Base-by-base conservation (phyloP, 2,113 vertebrate genomes). In the Ascaphus truei region DNA sequence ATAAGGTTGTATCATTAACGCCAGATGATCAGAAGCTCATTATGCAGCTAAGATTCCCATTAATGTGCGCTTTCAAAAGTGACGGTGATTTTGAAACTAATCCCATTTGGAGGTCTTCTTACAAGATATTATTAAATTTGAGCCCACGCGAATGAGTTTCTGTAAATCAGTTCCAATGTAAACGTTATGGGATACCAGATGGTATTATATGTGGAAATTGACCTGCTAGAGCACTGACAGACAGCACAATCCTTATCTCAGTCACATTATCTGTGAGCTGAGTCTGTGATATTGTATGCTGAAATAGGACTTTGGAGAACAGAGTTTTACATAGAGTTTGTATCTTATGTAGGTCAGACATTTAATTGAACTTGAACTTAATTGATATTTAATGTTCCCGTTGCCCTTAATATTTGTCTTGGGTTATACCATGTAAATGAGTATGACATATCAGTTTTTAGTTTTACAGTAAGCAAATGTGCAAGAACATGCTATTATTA, bases 41-140 rank as follows among this genome's bases (percentile, higher is more conserved):
- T 68, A 50, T 50, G 12, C 55, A 26, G 43, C 55, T 27, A 68
- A 59, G 22, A 18, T 50, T 59, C 53, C 66, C 48, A 48, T 68
- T 68, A 50, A 58, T 50, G 30, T 41, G 55, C 45, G 43, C 26
- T 68, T 67, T 68, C 55, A 4, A 33, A 58, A 45, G 20, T 68
- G 66, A 43, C 50, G 13, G 55, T 39, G 55, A 59, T 50, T 58
- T 26, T 20, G 55, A 50, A 68, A 68, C 55, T 48, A 68, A 68
- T 59, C 53, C 55, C 57, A 59, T 48, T 30, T 45, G 15, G 55
- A 68, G 53, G 43, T 68, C 55, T 68, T 59, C 55, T 68, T 68
- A 68, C 55, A 68, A 68, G 55, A 59, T 59, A 41, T 68, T 68
- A 68, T 68, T 68, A 68, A 68, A 59, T 68, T n/a, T 41, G 41